Conservation (phyloP, 1,140 invertebrate species). For the Hylyphantes graminicola region DNA sequence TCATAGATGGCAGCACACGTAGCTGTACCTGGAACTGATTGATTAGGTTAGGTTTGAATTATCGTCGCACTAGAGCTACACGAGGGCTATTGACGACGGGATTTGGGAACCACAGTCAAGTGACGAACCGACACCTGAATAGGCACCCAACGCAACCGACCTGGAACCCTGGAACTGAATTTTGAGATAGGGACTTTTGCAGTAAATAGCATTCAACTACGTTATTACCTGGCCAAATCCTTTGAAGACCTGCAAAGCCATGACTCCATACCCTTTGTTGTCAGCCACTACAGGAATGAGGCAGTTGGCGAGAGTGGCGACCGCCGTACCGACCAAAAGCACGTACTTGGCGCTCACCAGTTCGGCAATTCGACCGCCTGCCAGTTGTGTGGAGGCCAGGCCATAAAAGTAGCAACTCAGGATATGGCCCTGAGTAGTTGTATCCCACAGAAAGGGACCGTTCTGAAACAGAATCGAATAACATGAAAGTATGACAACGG, state of each 20-base stretch:
- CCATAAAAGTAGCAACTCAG: constrained; percentile 88
- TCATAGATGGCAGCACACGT: too few relatives aligned
- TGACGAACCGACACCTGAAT: too few relatives aligned
- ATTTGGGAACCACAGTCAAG: too few relatives aligned
- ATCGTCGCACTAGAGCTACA: too few relatives aligned
- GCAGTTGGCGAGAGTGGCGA: not conserved
- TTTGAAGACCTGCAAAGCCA: constrained; percentile 24
- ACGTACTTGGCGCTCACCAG: constrained; percentile 4
- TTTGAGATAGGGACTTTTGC: too few relatives aligned
- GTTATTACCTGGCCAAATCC: constrained; percentile 24
- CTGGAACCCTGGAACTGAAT: too few relatives aligned
- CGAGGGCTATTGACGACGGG: too few relatives aligned
- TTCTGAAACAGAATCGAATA: not conserved
- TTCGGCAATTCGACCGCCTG: constrained; percentile 82
- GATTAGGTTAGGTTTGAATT: too few relatives aligned
- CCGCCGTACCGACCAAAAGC: constrained; percentile 9
- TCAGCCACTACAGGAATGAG: constrained; percentile 64
- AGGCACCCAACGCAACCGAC: too few relatives aligned
- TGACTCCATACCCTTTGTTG: constrained; percentile 69
- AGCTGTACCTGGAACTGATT: too few relatives aligned
- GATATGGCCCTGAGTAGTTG: constrained; percentile 81
- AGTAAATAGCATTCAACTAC: too few relatives aligned
- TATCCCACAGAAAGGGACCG: constrained; percentile 82
- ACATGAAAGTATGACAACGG: not conserved
- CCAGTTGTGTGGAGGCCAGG: constrained; percentile 83